These are phyloP conservation scores for Clitarchus hookeri DNA, from an alignment of 2,888 invertebrate genomes.

Conservation along the genomic window DNA sequence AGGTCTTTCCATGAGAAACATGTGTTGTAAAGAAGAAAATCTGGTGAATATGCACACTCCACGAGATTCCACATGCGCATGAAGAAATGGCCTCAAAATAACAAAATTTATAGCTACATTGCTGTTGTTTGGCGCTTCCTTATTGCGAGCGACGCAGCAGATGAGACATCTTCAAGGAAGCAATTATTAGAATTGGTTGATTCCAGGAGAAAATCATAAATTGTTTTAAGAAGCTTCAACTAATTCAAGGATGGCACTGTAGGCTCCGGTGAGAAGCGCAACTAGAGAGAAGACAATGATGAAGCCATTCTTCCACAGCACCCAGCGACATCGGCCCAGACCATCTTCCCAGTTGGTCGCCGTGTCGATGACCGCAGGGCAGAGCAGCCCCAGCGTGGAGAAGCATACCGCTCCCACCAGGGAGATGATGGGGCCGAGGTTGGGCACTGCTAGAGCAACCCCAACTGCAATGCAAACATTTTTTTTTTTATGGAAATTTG, in stretches of 20 bases:
- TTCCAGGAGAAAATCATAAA: background rate
- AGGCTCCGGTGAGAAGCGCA: slow-evolving; percentile 37
- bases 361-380: slow-evolving; percentile 39
- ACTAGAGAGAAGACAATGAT: slow-evolving; percentile 33
- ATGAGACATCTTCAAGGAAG: no score
- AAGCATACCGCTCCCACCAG: slow-evolving; percentile 42
- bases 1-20: background rate
- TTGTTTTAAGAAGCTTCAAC: slow-evolving; percentile 28
- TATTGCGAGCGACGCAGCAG: no score
- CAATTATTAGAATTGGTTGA: no score
- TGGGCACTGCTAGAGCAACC: slow-evolving; percentile 39
- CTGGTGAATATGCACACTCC: background rate
- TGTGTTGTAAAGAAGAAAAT: background rate
- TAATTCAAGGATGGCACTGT: slow-evolving; percentile 37
- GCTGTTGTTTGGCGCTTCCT: background rate
- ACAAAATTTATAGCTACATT: background rate
- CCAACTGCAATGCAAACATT: slow-evolving; percentile 33
- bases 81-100: background rate
- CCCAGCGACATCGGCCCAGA: slow-evolving; percentile 33
- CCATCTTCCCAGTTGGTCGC: slow-evolving; percentile 35
- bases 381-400: slow-evolving; percentile 40
- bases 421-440: slow-evolving; percentile 40
- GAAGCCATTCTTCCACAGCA: slow-evolving; percentile 31
- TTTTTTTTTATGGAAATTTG: no score
- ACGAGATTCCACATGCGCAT: background rate